Base-by-base conservation (phyloP, 1,140 invertebrate genomes). In the Anastrepha ludens region DNA sequence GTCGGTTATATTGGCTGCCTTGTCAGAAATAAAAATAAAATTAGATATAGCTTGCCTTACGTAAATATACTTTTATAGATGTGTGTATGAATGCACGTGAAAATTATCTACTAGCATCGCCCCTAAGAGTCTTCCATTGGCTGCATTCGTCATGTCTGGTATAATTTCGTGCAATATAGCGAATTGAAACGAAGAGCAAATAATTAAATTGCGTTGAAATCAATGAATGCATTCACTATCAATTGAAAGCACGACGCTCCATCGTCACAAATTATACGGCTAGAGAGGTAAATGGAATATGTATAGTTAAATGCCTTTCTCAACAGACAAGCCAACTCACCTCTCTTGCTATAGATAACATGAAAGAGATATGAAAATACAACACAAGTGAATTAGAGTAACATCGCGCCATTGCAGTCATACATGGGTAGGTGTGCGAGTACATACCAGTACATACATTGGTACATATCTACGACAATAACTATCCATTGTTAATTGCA, bases 401-500 rank as follows among this genome's bases (percentile, higher is more conserved):
- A 29, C 29, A 29, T 29, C 29, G 29, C 29, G 29, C 29, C 29
- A 29, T 29, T 62, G 13, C 29, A 29, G 29, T 29, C 29, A 29
- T 29, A 29, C 29, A 29, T 29, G 29, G 29, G 29, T 29, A 29
- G 29, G 29, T 29, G 29, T 29, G 0, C 29, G 29, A 29, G 29
- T 29, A 29, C 29, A 29, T 29, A 29, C 29, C 29, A 29, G 29
- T 29, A 29, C 29, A 29, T 29, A 29, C 29, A 29, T 29, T 29
- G 29, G 29, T 29, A 55, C 11, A 11, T 55, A 55, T 8, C 2
- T 55, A 11, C 8, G 55, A 29, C 50, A 81, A 81, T 50, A n/a
- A 50, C 13, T 20, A n/a, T 81, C 44, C 74, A 81, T 81, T 81
- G 74, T 81, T 81, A 20, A 81, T 81, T 55, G 17, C 74, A 29